A percentile compares a stretch with the other conserved stretches of the same genome.
Evolutionary conservation across 1,140 invertebrate genomes (phyloP).

Genomic region (Tetramorium simillimum): DNA sequence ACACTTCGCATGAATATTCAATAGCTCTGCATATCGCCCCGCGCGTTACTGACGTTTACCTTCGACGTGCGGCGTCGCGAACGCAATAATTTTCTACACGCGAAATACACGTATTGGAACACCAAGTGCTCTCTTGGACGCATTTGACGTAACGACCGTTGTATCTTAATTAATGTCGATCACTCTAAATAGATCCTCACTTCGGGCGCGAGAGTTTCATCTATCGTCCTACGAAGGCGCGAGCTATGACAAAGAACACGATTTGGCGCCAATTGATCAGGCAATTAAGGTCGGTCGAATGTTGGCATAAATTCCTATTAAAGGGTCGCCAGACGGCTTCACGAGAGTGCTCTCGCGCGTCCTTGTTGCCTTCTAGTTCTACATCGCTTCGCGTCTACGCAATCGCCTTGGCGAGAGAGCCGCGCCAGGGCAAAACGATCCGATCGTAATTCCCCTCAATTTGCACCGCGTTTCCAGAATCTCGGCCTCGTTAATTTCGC

Average conservation of each 20-base stretch:
- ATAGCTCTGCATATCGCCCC: background rate
- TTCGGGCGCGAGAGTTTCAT: slow-evolving; percentile 6
- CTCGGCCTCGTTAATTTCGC: slow-evolving; percentile 5
- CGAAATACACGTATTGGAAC: background rate
- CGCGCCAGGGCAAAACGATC: background rate
- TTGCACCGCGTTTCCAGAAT: background rate
- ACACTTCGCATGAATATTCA: slow-evolving; percentile 32
- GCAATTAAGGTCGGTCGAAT: slow-evolving; percentile 67
- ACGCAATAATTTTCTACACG: background rate
- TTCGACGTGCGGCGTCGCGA: slow-evolving; percentile 1
- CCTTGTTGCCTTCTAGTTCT: slow-evolving; percentile 25
- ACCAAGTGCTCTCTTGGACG: background rate
- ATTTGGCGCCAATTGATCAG: slow-evolving; percentile 69
- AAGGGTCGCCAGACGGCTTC: slow-evolving; percentile 54
- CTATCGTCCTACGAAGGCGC: slow-evolving; percentile 22
- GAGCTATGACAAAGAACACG: background rate
- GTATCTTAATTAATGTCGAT: slow-evolving; percentile 15
- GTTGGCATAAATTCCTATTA: slow-evolving; percentile 74
- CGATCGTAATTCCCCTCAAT: background rate
- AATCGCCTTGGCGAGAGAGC: background rate
- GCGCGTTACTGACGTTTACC: slow-evolving; percentile 2
- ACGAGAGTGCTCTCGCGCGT: slow-evolving; percentile 28
- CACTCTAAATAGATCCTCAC: background rate
- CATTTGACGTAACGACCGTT: background rate
- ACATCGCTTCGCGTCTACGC: slow-evolving; percentile 5